Evolutionary conservation across 2,797 vertebrate genomes (phyloP).

Genomic region (Sternotherus odoratus): DNA sequence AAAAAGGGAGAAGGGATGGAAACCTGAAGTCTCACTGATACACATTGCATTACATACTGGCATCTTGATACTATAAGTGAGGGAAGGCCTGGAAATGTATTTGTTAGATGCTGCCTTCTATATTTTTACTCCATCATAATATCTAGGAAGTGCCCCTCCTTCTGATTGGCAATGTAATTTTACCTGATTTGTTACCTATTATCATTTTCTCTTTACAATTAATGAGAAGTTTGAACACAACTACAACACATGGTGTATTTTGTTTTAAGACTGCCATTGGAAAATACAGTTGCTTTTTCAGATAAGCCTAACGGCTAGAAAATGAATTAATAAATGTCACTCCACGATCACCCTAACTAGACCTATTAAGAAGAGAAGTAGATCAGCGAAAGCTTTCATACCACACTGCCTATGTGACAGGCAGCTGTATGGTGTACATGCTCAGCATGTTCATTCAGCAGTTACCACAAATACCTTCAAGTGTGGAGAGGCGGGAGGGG

Average conservation of each 20-base stretch:
- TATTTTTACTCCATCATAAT: not conserved
- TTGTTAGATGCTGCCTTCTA: not conserved
- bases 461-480: not conserved
- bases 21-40: not conserved
- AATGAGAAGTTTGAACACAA: not conserved
- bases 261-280: not conserved
- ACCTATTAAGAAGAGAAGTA: conserved; percentile 14
- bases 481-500: not conserved
- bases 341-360: conserved; percentile 7
- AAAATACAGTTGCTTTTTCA: not conserved
- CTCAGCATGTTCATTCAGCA: not conserved
- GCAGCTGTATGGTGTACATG: not conserved
- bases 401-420: conserved; percentile 23
- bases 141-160: not conserved
- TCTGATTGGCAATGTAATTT: not conserved
- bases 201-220: not conserved
- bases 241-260: not conserved
- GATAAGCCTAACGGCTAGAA: too few relatives aligned
- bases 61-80: rapidly evolving
- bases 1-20: not conserved
- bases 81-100: not conserved
- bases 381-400: conserved; percentile 35
- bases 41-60: not conserved
- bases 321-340: conserved; percentile 15
- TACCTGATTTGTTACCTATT: not conserved